phyloP scores from a whole-genome alignment of 2,797 vertebrate genomes.

The Sphenopsis melanotis region DNA sequence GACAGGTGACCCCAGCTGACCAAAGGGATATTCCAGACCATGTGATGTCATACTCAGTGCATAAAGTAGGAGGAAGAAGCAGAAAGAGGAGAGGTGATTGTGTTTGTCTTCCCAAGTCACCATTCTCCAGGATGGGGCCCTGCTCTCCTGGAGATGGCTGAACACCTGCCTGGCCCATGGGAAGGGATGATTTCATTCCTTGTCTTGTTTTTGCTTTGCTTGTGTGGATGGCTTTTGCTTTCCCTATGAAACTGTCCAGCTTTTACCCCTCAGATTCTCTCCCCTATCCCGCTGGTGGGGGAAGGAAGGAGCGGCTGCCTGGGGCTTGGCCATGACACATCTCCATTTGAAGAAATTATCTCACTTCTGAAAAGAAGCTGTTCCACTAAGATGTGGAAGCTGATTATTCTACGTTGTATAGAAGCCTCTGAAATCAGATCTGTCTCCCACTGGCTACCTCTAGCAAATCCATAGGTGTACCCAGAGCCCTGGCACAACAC shows the following conservation, averaged over 20 bases:
- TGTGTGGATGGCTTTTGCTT: not conserved
- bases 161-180: not conserved
- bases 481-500: too few species aligned
- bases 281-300: fast-evolving
- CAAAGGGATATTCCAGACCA: not conserved
- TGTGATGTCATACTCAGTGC: not conserved
- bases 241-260: not conserved
- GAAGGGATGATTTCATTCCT: not conserved
- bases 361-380: not conserved
- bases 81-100: not conserved
- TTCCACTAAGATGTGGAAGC: fast-evolving
- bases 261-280: not conserved
- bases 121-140: not conserved
- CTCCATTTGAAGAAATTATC: not conserved
- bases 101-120: not conserved
- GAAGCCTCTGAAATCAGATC: not conserved
- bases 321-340: fast-evolving
- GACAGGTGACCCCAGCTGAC: not conserved
- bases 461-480: too few species aligned
- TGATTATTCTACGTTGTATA: too few species aligned
- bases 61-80: not conserved
- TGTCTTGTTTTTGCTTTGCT: not conserved
- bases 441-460: not conserved
- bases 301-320: fast-evolving
- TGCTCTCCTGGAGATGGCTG: not conserved